These are phyloP conservation scores for Cantharis flavilabris DNA, from an alignment of 2,888 invertebrate species.

Conservation along the genomic window DNA sequence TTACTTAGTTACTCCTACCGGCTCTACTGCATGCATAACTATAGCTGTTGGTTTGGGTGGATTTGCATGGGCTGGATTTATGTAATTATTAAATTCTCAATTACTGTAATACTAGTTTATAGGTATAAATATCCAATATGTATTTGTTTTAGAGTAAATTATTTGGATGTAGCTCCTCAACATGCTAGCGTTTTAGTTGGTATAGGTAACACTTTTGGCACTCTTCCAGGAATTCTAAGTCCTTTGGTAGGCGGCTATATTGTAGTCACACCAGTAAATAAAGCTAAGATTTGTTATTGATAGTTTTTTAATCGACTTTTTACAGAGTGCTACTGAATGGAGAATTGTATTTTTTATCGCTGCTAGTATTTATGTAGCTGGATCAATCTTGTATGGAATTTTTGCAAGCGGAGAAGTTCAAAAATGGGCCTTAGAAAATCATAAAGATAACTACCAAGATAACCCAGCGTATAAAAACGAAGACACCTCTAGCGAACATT, in stretches of 20 bases:
- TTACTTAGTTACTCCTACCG: constrained; percentile 68
- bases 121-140: no score
- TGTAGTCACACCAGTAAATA: constrained; percentile 67
- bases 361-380: constrained; percentile 78
- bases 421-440: constrained; percentile 71
- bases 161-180: constrained; percentile 89
- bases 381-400: constrained; percentile 79
- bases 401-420: constrained; percentile 83
- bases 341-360: constrained; percentile 84
- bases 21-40: constrained; percentile 80
- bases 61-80: constrained; percentile 91
- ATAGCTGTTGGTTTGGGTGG: constrained; percentile 89
- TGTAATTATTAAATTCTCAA: constrained; percentile 55
- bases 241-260: constrained; percentile 81
- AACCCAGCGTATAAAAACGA: background rate
- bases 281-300: background rate
- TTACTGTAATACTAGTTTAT: no score
- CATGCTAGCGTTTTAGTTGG: constrained; percentile 93
- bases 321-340: constrained; percentile 66
- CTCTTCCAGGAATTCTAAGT: constrained; percentile 89
- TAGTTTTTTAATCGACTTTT: background rate
- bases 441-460: background rate
- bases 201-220: constrained; percentile 87
- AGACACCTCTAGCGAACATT: background rate
- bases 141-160: constrained; percentile 66